A percentile compares a stretch with the other conserved stretches of the same genome.
These are phyloP conservation scores for Glyptemys insculpta DNA, from an alignment of 2,797 vertebrate genomes.

Conservation along the genomic window DNA sequence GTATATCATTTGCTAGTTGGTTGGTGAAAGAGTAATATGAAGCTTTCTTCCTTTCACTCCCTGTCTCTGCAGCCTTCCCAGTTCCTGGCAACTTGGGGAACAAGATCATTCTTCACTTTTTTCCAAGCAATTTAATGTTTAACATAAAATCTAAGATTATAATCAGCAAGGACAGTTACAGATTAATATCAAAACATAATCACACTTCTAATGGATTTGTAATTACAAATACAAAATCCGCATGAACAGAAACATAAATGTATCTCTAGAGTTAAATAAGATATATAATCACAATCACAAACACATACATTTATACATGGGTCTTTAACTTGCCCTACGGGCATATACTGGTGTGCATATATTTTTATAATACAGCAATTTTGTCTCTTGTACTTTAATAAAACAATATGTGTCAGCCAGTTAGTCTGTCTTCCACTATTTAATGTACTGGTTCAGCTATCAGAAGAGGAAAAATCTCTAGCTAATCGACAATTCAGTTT, in stretches of 20 bases:
- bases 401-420: not conserved
- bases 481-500: not conserved
- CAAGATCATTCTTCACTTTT: not conserved
- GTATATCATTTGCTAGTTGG: not conserved
- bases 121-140: not conserved
- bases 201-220: not conserved
- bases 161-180: not conserved
- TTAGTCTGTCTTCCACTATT: not conserved
- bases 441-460: not conserved
- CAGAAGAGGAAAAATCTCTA: not conserved
- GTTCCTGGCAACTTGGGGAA: not conserved
- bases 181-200: not conserved
- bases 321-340: not conserved
- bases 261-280: slow-evolving; percentile 36
- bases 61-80: not conserved
- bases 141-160: not conserved
- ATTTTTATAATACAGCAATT: not conserved
- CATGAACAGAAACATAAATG: slow-evolving; percentile 4
- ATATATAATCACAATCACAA: not conserved
- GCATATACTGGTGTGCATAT: accelerated
- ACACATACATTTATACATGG: not conserved
- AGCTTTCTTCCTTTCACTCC: not conserved
- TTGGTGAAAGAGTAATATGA: not conserved
- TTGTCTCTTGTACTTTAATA: not conserved
- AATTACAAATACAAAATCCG: slow-evolving; percentile 25